phyloP scores from a whole-genome alignment of 1,140 invertebrate genomes.

The Meteorus sp. region DNA sequence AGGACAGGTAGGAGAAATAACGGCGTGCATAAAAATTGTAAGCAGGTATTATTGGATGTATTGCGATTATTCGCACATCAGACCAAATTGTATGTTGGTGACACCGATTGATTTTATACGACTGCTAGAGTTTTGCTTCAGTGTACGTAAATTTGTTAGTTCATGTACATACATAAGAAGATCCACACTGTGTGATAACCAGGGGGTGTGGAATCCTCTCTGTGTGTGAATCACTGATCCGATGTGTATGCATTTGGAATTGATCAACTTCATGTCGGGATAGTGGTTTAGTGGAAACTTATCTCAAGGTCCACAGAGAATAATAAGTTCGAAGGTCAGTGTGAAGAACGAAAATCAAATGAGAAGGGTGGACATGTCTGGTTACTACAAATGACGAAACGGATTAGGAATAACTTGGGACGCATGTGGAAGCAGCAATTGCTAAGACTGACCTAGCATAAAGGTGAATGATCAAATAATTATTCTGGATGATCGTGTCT shows the following conservation, averaged over 20 bases:
- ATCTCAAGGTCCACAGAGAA: not conserved
- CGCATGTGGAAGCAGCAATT: slow-evolving; percentile 19
- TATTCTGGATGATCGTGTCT: not conserved
- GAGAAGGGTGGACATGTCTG: slow-evolving; percentile 11
- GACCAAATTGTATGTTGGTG: no score
- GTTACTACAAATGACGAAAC: slow-evolving; percentile 19
- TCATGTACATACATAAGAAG: no score
- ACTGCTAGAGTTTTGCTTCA: not conserved
- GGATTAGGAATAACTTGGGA: slow-evolving; percentile 1
- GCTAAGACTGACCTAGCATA: slow-evolving; percentile 23
- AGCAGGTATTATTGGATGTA: not conserved
- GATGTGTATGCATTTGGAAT: no score
- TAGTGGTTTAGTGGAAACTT: not conserved
- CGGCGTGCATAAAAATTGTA: not conserved
- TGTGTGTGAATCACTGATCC: no score
- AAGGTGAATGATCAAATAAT: slow-evolving; percentile 7
- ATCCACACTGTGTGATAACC: no score
- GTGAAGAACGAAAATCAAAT: not conserved
- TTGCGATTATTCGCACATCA: not conserved
- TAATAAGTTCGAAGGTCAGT: slow-evolving; percentile 3
- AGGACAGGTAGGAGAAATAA: no score
- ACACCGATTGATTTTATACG: no score
- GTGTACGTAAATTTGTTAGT: no score
- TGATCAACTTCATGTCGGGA: no score
- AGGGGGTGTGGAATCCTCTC: no score